These are phyloP conservation scores for Micronisus gabar DNA, from an alignment of 2,113 vertebrate species.

Conservation along the genomic window DNA sequence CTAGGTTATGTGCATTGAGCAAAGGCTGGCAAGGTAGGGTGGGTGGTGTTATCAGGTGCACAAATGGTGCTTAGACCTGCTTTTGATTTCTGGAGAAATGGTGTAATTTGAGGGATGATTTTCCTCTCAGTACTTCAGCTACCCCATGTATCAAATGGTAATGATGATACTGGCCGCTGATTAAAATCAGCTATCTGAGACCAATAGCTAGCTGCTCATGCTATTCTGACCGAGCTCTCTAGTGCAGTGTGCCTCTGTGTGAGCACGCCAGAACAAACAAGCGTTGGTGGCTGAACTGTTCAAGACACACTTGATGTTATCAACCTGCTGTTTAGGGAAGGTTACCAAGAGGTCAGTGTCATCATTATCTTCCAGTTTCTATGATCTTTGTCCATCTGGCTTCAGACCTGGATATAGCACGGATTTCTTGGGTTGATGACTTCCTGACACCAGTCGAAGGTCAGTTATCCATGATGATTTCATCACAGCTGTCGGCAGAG, in stretches of 20 bases:
- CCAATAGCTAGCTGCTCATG: neutral
- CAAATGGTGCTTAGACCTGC: neutral
- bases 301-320: constrained; percentile 28
- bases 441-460: constrained; percentile 9
- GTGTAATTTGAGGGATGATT: neutral
- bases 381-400: constrained; percentile 47
- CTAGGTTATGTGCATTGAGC: neutral
- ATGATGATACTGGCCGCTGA: neutral
- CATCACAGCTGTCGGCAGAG: neutral
- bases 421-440: constrained; percentile 17
- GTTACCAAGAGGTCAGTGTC: constrained; percentile 19
- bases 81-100: neutral
- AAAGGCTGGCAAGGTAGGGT: neutral
- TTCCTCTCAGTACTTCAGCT: neutral
- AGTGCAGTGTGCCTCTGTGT: neutral
- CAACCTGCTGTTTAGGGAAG: neutral
- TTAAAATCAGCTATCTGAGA: neutral
- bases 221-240: neutral
- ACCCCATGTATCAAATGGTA: neutral
- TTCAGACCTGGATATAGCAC: neutral
- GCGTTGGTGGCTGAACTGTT: neutral
- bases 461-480: neutral
- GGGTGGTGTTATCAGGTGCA: neutral
- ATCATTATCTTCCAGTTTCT: constrained; percentile 22
- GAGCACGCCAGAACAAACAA: neutral